phyloP scores from a whole-genome alignment of 1,140 invertebrate genomes.

The Euura saliciscinereae region DNA sequence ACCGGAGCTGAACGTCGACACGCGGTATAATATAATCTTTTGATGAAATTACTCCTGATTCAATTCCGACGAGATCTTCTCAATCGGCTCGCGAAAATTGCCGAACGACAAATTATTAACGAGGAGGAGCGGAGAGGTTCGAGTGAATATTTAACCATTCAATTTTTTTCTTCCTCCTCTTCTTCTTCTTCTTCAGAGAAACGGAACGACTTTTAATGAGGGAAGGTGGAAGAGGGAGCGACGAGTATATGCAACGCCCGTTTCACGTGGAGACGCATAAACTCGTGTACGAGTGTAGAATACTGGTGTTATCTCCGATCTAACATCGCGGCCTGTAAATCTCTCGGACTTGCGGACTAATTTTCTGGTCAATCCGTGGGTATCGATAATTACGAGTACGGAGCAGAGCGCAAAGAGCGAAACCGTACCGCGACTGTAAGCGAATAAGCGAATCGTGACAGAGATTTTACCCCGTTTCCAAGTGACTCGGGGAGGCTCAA shows the following conservation, averaged over 20 bases:
- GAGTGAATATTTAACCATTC: no score
- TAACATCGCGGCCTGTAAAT: constrained; percentile 7
- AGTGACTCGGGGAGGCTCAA: not conserved
- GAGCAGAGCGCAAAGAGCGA: not conserved
- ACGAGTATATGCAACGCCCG: not conserved
- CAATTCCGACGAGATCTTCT: no score
- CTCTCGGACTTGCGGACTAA: constrained; percentile 1
- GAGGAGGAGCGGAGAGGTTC: no score
- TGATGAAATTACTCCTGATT: no score
- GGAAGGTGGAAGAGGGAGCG: not conserved
- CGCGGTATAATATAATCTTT: no score
- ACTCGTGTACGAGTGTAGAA: not conserved
- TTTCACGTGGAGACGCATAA: not conserved
- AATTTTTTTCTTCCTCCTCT: no score
- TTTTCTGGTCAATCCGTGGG: not conserved
- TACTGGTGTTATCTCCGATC: not conserved
- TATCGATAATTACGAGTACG: constrained; percentile 5
- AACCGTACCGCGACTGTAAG: not conserved
- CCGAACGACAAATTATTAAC: no score
- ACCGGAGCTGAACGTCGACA: no score
- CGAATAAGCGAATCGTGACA: not conserved
- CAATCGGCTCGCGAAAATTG: no score
- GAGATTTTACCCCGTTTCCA: not conserved
- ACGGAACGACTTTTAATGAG: not conserved
- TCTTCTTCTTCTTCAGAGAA: no score